Percentiles rank a stretch among this genome's conserved stretches.
phyloP scores from a whole-genome alignment of 2,797 vertebrate genomes.

The Orientallactaga sibirica region DNA sequence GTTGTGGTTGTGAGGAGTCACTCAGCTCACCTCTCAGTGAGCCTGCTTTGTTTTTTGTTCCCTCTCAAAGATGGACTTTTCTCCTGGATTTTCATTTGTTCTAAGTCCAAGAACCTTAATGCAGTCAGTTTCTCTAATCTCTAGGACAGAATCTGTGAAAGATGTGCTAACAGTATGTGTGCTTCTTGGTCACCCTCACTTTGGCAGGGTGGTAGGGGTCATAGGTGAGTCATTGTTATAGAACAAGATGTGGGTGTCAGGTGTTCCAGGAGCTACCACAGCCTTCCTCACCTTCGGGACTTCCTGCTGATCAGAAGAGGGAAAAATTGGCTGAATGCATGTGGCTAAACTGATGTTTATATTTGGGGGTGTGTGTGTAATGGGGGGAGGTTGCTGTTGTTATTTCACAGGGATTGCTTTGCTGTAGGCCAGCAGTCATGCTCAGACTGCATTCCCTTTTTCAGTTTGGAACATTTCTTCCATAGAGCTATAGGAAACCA shows the following conservation, averaged over 20 bases:
- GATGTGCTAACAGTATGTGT: not conserved
- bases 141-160: not conserved
- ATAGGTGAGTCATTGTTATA: not conserved
- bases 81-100: slow-evolving; percentile 18
- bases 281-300: not conserved
- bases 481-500: not conserved
- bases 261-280: not conserved
- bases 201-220: not conserved
- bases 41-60: not conserved
- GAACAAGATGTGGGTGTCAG: not conserved
- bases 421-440: not conserved
- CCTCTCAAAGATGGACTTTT: not conserved
- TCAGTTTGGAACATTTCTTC: slow-evolving; percentile 29
- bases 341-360: not conserved
- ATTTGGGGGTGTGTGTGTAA: not conserved
- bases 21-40: not conserved
- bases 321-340: not conserved
- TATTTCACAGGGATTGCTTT: not conserved
- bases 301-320: not conserved
- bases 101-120: not conserved
- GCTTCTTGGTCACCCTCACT: not conserved
- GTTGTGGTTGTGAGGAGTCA: not conserved
- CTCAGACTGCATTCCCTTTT: not conserved
- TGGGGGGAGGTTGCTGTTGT: too few species aligned
- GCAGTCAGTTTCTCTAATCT: not conserved